Conservation (phyloP, 2,888 invertebrate species). For the Latrodectus elegans region DNA sequence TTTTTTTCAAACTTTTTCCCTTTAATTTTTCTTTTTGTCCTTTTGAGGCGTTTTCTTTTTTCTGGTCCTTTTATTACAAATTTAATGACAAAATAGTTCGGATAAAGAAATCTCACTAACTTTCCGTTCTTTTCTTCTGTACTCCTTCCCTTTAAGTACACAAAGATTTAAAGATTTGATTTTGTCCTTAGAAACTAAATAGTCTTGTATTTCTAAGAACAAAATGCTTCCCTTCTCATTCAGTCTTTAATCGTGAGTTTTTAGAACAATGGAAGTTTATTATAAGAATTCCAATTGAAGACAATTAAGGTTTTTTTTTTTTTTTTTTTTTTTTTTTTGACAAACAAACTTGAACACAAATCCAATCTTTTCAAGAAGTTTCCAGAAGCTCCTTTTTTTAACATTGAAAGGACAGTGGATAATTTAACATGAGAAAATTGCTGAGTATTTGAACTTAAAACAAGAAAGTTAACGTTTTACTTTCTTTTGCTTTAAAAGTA, state of each 20-base stretch:
- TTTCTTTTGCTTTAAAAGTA: not conserved
- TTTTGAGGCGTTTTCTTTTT: not conserved
- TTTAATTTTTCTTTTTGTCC: constrained; percentile 9
- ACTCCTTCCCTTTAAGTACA: not conserved
- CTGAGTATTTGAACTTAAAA: no score
- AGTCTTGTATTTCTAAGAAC: not conserved
- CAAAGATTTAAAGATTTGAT: not conserved
- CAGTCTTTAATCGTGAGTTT: not conserved
- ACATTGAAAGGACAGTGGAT: no score
- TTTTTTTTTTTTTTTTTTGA: not conserved
- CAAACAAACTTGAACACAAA: not conserved
- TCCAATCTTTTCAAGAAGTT: not conserved
- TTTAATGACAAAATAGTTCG: constrained; percentile 33
- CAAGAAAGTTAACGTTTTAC: not conserved
- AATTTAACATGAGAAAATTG: no score
- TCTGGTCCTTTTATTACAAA: constrained; percentile 34
- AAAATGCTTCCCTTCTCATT: not conserved
- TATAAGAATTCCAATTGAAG: not conserved
- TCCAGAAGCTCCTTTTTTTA: not conserved
- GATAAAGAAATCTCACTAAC: not conserved
- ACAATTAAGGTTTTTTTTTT: not conserved
- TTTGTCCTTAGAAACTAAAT: constrained; percentile 2
- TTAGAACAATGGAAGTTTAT: not conserved
- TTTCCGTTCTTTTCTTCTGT: not conserved
- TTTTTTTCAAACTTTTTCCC: not conserved